phyloP scores from a whole-genome alignment of 2,113 vertebrate genomes.

The Tychaedon coryphoeus region DNA sequence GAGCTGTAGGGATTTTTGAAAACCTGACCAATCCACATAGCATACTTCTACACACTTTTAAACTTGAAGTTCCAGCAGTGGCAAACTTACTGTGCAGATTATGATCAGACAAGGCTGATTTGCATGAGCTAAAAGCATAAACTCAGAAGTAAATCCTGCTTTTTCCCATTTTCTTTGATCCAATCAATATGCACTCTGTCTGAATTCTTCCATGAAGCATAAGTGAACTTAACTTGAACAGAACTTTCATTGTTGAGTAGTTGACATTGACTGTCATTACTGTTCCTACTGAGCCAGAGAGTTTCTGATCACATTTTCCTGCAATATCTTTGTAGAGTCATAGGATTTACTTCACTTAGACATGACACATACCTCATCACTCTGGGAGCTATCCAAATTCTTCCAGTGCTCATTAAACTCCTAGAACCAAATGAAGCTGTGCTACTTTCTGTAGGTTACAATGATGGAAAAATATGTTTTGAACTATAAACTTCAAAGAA shows the following conservation, averaged over 20 bases:
- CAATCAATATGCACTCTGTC: neutral
- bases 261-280: neutral
- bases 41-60: neutral
- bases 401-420: neutral
- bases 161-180: constrained; percentile 3
- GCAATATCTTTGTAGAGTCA: neutral
- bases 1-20: neutral
- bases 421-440: neutral
- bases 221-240: neutral
- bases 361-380: neutral
- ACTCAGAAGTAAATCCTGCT: neutral
- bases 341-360: constrained; percentile 4
- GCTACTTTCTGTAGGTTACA: constrained; percentile 5
- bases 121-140: neutral
- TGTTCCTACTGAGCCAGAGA: neutral
- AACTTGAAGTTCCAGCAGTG: neutral
- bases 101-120: neutral
- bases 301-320: neutral
- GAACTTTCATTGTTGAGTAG: neutral
- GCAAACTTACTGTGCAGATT: neutral
- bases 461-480: constrained; percentile 23
- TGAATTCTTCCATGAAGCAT: neutral
- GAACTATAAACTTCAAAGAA: constrained; percentile 63
- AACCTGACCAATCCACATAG: neutral
- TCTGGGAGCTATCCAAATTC: neutral